A percentile compares a stretch with the other conserved stretches of the same genome.
phyloP scores from a whole-genome alignment of 2,113 vertebrate species.

The Ochotona princeps region DNA sequence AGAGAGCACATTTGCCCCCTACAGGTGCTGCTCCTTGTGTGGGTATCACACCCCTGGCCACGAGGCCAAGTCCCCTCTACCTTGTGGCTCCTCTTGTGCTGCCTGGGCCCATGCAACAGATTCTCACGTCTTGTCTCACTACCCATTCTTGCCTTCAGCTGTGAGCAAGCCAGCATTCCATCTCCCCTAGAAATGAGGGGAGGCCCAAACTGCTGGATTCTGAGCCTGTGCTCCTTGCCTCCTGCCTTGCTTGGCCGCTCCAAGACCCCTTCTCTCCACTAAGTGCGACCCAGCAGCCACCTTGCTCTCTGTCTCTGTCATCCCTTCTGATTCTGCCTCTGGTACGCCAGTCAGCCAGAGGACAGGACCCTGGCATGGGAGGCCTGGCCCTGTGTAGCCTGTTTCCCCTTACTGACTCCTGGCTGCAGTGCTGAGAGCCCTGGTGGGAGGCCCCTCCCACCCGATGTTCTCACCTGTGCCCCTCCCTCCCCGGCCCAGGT shows the following conservation, averaged over 20 bases:
- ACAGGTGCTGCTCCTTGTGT: not conserved
- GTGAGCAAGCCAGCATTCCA: not conserved
- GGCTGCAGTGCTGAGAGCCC: not conserved
- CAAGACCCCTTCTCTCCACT: not conserved
- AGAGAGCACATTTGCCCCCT: rapidly evolving
- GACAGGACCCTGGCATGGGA: not conserved
- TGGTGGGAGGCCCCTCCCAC: not conserved
- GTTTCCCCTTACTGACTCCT: not conserved
- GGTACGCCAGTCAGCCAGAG: not conserved
- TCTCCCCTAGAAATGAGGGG: not conserved
- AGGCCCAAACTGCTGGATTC: too few relatives aligned
- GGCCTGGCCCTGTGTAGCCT: not conserved
- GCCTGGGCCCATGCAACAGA: not conserved
- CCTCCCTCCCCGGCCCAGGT: constrained; percentile 88
- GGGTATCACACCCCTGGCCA: not conserved
- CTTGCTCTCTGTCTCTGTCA: not conserved
- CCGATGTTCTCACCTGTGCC: constrained; percentile 68
- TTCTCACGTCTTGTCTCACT: not conserved
- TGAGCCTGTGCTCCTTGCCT: not conserved
- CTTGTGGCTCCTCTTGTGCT: not conserved
- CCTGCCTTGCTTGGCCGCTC: not conserved
- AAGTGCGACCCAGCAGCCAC: not conserved
- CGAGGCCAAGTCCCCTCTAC: not conserved
- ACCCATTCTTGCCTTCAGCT: not conserved
- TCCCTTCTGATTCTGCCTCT: not conserved